phyloP scores from a whole-genome alignment of 2,888 invertebrate genomes.

The Drosophila prolongata region DNA sequence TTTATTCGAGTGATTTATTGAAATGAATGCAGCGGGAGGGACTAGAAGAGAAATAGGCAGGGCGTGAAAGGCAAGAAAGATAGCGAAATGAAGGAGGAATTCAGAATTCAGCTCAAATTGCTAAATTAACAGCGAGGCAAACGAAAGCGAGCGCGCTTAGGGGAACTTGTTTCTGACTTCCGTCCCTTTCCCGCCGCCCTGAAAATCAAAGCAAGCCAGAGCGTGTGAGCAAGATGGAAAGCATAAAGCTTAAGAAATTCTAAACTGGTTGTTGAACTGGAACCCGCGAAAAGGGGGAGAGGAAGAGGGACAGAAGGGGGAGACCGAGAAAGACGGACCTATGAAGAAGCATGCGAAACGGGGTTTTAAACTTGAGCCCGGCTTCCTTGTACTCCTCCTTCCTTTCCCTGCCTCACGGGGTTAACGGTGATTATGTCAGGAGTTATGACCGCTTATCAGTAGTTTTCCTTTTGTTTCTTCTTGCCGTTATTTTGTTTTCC shows the following conservation, averaged over 20 bases:
- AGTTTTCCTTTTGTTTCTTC: conserved; percentile 24
- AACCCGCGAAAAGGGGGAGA: conserved; percentile 45
- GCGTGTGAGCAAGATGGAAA: conserved; percentile 1
- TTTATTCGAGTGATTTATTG: conserved; percentile 62
- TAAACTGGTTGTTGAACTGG: conserved; percentile 77
- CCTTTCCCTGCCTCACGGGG: conserved; percentile 1
- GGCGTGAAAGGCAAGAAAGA: not conserved
- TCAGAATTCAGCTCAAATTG: conserved; percentile 65
- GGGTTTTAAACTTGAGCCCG: conserved; percentile 28
- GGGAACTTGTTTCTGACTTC: conserved; percentile 61
- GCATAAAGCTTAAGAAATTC: conserved; percentile 57
- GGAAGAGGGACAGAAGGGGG: conserved; percentile 29
- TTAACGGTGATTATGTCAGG: conserved; percentile 51
- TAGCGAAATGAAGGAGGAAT: conserved; percentile 48
- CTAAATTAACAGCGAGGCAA: conserved; percentile 66
- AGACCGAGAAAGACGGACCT: not conserved
- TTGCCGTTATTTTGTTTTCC: conserved; percentile 12
- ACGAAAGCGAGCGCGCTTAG: conserved; percentile 71
- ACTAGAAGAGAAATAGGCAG: conserved; percentile 9
- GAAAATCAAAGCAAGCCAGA: not conserved
- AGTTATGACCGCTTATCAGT: conserved; percentile 57
- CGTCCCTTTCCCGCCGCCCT: conserved; percentile 2
- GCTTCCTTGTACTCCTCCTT: conserved; percentile 7
- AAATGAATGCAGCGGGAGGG: conserved; percentile 54
- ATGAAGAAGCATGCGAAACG: conserved; percentile 38